Evolutionary conservation across 1,140 invertebrate genomes (phyloP).

Genomic region (Orius laevigatus): DNA sequence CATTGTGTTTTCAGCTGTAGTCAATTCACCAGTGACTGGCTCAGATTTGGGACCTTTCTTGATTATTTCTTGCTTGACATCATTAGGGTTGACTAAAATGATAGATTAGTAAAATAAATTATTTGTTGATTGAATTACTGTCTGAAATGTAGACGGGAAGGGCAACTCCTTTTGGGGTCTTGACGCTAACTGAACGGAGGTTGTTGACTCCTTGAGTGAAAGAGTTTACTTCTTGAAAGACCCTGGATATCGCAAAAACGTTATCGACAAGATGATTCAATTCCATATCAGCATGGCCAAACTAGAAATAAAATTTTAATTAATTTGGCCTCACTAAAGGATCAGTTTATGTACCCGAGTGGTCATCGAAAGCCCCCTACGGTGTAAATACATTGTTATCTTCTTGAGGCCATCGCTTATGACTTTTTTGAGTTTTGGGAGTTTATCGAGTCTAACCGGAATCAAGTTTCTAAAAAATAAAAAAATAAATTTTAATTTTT

Average conservation of each 20-base stretch:
- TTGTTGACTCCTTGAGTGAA: background rate
- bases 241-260: background rate
- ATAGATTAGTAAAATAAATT: background rate
- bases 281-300: constrained; percentile 5
- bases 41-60: background rate
- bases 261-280: constrained; percentile 2
- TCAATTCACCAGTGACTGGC: constrained; percentile 3
- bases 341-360: too few relatives aligned
- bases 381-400: too few relatives aligned
- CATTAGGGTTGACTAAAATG: constrained; percentile 3
- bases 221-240: background rate
- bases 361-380: too few relatives aligned
- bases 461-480: too few relatives aligned
- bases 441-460: too few relatives aligned
- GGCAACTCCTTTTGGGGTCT: background rate
- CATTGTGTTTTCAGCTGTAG: background rate
- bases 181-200: background rate
- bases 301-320: constrained; percentile 7
- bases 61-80: background rate
- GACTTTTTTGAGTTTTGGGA: too few relatives aligned
- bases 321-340: too few relatives aligned
- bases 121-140: background rate
- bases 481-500: background rate
- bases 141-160: constrained; percentile 2
- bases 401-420: too few relatives aligned